Evolutionary conservation across 2,888 invertebrate genomes (phyloP).

Genomic region (Oscheius sp.): DNA sequence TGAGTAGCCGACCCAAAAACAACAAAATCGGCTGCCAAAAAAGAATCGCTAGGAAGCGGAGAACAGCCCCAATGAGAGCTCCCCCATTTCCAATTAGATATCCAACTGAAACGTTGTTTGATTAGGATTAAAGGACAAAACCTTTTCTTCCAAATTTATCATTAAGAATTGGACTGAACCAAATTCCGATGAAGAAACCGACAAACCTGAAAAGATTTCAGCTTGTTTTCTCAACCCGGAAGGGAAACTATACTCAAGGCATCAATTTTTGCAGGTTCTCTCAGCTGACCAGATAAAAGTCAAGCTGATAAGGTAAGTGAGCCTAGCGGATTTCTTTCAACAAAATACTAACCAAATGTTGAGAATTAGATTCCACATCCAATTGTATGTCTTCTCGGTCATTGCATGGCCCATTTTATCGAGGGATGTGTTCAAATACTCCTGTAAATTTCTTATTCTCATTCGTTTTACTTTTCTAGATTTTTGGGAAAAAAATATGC

Average conservation of each 20-base stretch:
- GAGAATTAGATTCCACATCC: slow-evolving; percentile 59
- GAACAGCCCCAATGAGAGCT: slow-evolving; percentile 43
- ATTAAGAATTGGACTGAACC: slow-evolving; percentile 58
- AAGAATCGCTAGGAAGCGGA: slow-evolving; percentile 46
- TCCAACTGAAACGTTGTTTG: slow-evolving; percentile 52
- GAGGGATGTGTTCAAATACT: slow-evolving; percentile 40
- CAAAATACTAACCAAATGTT: slow-evolving; percentile 51
- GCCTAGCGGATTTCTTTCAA: too few relatives aligned
- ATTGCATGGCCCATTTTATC: slow-evolving; percentile 34
- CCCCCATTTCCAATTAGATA: slow-evolving; percentile 49
- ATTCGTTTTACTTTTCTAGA: too few relatives aligned
- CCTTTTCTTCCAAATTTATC: slow-evolving; percentile 60
- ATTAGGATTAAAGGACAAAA: too few relatives aligned
- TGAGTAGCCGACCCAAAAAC: slow-evolving; percentile 49
- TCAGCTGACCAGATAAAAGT: slow-evolving; percentile 22
- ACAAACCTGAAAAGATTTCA: slow-evolving; percentile 55
- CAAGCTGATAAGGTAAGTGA: not conserved
- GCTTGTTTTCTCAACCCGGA: too few relatives aligned
- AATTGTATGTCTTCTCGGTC: slow-evolving; percentile 38
- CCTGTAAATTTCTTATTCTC: too few relatives aligned
- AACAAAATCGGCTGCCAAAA: slow-evolving; percentile 50
- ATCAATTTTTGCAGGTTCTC: not conserved
- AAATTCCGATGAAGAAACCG: slow-evolving; percentile 60
- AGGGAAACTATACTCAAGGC: not conserved
- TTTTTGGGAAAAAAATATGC: too few relatives aligned